Base-by-base conservation (phyloP, 2,888 invertebrate species). In the Eilema depressum region DNA sequence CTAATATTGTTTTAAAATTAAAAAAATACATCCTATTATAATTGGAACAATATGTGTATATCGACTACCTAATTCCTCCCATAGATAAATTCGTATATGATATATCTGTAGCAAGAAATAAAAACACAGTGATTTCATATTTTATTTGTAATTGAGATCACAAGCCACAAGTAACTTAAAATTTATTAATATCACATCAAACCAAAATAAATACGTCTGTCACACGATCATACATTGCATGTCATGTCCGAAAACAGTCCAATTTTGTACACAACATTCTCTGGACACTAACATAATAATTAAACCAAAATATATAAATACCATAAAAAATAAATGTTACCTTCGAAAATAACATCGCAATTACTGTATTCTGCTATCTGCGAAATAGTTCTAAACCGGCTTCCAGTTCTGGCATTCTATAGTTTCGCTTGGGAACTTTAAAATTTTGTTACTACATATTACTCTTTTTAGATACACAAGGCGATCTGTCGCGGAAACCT, bases 61-160 rank as follows among this genome's bases (percentile, higher is more conserved):
- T 30, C 7, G 30, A 30, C 30, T 30, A 30, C 7, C 30, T 30
- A 30, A 30, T 30, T 30, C n/a, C 10, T n/a, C 14, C 14, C 1
- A n/a, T 53, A 5, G 5, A 53, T n/a, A n/a, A 11, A 68, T 53
- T 53, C 0, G 10, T 53, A 53, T 10, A n/a, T n/a, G n/a, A 20
- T n/a, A 20, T 47, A 47, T 5, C 10, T 20, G 53, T 25, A 66
- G 2, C 17, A 63, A 56, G 62, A 71, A 73, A 77, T 57, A 67
- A 78, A 73, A 77, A 65, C 17, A 77, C 69, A 70, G 81, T 77
- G 82, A 88, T 92, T 92, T 90, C 77, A 89, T 86, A 87, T 86
- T 91, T 91, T 92, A 91, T 93, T 92, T 78, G 82, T 88, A 88
- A 91, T 86, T 94, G 95, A 94, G 95, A 94, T 95, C 95, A 93